phyloP scores from a whole-genome alignment of 2,888 invertebrate genomes.

The Hirtodrosophila histrioides region DNA sequence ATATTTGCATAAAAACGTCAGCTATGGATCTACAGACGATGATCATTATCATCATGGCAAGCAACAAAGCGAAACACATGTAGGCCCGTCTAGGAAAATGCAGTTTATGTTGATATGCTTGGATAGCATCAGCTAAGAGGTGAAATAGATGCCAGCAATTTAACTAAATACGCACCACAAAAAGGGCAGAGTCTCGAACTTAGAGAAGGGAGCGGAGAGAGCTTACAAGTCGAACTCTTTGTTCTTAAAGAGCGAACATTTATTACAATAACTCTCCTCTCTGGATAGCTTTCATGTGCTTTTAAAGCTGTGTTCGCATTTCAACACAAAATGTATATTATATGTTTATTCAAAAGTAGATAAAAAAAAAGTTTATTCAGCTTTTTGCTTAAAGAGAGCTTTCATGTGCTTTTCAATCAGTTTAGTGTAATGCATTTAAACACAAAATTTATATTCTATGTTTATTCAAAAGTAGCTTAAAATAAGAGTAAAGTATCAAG shows the following conservation, averaged over 20 bases:
- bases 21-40: background rate
- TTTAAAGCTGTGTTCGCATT: background rate
- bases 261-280: too few species aligned
- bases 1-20: constrained; percentile 37
- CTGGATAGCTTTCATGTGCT: background rate
- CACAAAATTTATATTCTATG: too few species aligned
- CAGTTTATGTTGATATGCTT: constrained; percentile 58
- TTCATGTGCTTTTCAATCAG: too few species aligned
- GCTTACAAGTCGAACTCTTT: background rate
- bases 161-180: constrained; percentile 18
- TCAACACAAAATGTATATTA: too few species aligned
- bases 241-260: background rate
- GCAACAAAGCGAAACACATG: constrained; percentile 66
- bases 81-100: constrained; percentile 44
- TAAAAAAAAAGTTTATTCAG: too few species aligned
- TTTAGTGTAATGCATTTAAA: too few species aligned
- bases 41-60: constrained; percentile 29
- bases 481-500: too few species aligned
- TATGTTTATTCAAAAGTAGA: too few species aligned
- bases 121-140: constrained; percentile 42
- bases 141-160: constrained; percentile 25
- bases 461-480: too few species aligned
- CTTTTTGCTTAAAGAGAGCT: too few species aligned
- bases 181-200: background rate
- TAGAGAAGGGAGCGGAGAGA: constrained; percentile 5